These are phyloP conservation scores for Puntigrus tetrazona DNA, from an alignment of 2,113 vertebrate species.

Conservation along the genomic window DNA sequence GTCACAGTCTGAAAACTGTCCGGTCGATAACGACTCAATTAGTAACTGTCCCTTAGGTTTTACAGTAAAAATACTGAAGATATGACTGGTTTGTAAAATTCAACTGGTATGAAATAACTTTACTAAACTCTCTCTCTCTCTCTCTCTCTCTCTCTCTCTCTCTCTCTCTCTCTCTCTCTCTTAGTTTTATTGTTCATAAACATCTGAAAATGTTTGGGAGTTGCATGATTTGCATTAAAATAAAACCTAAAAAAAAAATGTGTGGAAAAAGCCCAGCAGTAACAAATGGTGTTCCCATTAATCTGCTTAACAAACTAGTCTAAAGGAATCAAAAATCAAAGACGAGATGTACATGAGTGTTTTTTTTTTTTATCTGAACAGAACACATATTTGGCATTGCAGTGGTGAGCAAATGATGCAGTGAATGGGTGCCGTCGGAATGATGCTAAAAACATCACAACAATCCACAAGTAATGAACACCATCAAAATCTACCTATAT, in stretches of 20 bases:
- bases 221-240: not conserved
- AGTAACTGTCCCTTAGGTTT: not conserved
- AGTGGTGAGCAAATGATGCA: too few relatives aligned
- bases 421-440: too few relatives aligned
- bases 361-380: too few relatives aligned
- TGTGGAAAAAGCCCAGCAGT: not conserved
- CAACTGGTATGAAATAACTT: not conserved
- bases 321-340: not conserved
- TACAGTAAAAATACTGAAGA: not conserved
- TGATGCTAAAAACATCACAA: too few relatives aligned
- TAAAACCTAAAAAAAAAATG: not conserved
- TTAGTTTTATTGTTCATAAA: not conserved
- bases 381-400: too few relatives aligned
- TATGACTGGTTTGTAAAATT: slow-evolving; percentile 9
- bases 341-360: too few relatives aligned
- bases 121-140: not conserved
- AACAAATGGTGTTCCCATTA: not conserved
- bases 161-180: not conserved
- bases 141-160: not conserved
- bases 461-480: too few relatives aligned
- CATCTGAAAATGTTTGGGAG: not conserved
- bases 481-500: too few relatives aligned
- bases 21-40: not conserved
- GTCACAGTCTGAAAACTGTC: not conserved
- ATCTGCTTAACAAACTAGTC: not conserved